Evolutionary conservation across 2,888 invertebrate species (phyloP).

Genomic region (Eupsilia transversa): DNA sequence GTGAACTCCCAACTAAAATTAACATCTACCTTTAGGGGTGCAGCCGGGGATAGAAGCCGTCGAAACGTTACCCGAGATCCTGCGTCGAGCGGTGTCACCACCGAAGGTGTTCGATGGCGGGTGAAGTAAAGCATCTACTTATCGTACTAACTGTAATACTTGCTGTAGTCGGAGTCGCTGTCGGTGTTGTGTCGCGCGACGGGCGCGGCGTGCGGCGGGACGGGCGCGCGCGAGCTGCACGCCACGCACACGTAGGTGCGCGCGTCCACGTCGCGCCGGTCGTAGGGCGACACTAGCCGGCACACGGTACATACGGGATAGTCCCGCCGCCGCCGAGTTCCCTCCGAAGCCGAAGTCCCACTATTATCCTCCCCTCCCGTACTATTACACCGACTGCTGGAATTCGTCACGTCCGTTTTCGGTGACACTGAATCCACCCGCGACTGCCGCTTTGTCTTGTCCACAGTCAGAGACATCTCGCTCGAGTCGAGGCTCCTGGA

Average conservation of each 20-base stretch:
- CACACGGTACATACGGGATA: constrained; percentile 77
- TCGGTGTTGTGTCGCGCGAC: constrained; percentile 73
- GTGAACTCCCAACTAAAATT: constrained; percentile 58
- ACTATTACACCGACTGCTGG: constrained; percentile 75
- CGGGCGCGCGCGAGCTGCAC: constrained; percentile 65
- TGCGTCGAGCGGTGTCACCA: constrained; percentile 46
- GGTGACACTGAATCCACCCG: constrained; percentile 62
- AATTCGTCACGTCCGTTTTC: constrained; percentile 66
- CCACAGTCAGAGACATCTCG: constrained; percentile 92
- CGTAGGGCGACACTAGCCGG: constrained; percentile 75
- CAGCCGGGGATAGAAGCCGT: constrained; percentile 66
- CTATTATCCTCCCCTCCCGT: constrained; percentile 76
- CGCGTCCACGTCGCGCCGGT: constrained; percentile 68
- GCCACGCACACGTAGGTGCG: constrained; percentile 74
- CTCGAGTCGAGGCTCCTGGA: constrained; percentile 96
- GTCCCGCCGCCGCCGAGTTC: constrained; percentile 72
- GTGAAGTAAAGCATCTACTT: constrained; percentile 85
- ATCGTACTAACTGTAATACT: constrained; percentile 90
- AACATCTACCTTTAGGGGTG: constrained; percentile 54
- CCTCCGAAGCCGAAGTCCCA: constrained; percentile 76
- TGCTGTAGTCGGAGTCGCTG: constrained; percentile 90
- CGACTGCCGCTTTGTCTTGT: constrained; percentile 79
- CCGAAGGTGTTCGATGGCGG: constrained; percentile 68
- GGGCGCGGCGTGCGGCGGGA: constrained; percentile 61
- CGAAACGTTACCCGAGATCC: constrained; percentile 60